Evolutionary conservation across 2,888 invertebrate genomes (phyloP), one percentile per base, ranked within the genome.

Genomic region (Hypena proboscidalis): DNA sequence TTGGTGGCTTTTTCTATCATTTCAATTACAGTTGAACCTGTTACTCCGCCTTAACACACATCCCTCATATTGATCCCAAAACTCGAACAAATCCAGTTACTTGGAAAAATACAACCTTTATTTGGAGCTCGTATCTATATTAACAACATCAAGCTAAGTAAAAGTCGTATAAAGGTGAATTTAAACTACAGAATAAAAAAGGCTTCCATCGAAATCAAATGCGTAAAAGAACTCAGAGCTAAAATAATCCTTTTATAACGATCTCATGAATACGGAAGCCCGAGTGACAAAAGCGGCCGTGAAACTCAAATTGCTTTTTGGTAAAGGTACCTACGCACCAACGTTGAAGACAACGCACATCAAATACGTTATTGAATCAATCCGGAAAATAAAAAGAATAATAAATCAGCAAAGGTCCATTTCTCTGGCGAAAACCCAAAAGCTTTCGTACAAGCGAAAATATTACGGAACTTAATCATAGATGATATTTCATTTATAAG

Each of bases 241-340:
- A 64, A 69, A 75, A 74, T 74, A 68, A 74, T 73, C 32, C 67
- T 62, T 65, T 66, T 68, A 70, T 61, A 58, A 68, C 71, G 66
- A 74, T 74, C 71, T 58, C 74, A 67, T 67, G 74, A 75, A 70
- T 71, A 70, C 66, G 52, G 48, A 53, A 60, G 55, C 60, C 59
- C 62, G 53, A 54, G 59, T 65, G 67, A 67, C 59, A 68, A 58
- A 56, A 50, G 50, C 72, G 72, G 68, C 72, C 59, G 69, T 47
- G 70, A 60, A 63, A 32, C 61, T 64, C 61, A 76, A 79, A 79
- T 80, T 76, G 74, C 67, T 74, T 80, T 78, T 70, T 64, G 53
- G 59, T 57, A 58, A 50, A 50, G 40, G 49, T 55, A 68, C n/a
- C 46, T 33, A 41, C 38, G 35, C 43, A 31, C 10, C 11, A 34